phyloP scores from a whole-genome alignment of 2,797 vertebrate species.

The Sphaeramia orbicularis region DNA sequence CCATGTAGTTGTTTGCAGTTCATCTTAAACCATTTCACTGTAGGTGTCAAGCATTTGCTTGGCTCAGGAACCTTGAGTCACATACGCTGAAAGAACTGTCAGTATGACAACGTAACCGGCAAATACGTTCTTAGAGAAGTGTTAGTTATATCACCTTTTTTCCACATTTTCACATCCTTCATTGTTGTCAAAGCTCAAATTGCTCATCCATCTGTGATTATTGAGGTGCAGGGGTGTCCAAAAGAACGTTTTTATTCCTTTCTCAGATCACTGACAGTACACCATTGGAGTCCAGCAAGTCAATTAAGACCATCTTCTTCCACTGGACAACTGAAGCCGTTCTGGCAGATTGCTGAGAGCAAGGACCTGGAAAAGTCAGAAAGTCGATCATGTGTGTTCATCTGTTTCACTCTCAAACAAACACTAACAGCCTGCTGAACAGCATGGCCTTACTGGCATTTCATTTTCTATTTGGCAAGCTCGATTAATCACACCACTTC shows the following conservation, averaged over 20 bases:
- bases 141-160: slow-evolving; percentile 42
- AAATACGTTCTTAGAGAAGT: slow-evolving; percentile 20
- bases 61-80: slow-evolving; percentile 35
- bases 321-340: slow-evolving; percentile 50
- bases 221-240: slow-evolving; percentile 40
- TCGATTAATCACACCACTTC: slow-evolving; percentile 83
- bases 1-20: slow-evolving; percentile 23
- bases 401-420: slow-evolving; percentile 60
- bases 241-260: slow-evolving; percentile 46
- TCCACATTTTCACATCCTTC: slow-evolving; percentile 29
- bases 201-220: slow-evolving; percentile 61
- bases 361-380: slow-evolving; percentile 68
- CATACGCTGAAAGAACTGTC: slow-evolving; percentile 31
- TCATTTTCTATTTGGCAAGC: slow-evolving; percentile 84
- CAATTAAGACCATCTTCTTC: slow-evolving; percentile 69
- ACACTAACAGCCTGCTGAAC: slow-evolving; percentile 68
- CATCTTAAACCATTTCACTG: slow-evolving; percentile 17
- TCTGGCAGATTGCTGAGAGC: slow-evolving; percentile 53
- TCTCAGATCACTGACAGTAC: slow-evolving; percentile 44
- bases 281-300: slow-evolving; percentile 59
- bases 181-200: slow-evolving; percentile 37
- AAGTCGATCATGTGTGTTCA: slow-evolving; percentile 70
- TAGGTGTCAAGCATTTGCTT: slow-evolving; percentile 35
- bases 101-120: slow-evolving; percentile 20
- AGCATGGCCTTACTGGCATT: slow-evolving; percentile 72